A percentile compares a stretch with the other conserved stretches of the same genome.
These are phyloP conservation scores for Carcina quercana DNA, from an alignment of 2,888 invertebrate genomes.

Conservation along the genomic window DNA sequence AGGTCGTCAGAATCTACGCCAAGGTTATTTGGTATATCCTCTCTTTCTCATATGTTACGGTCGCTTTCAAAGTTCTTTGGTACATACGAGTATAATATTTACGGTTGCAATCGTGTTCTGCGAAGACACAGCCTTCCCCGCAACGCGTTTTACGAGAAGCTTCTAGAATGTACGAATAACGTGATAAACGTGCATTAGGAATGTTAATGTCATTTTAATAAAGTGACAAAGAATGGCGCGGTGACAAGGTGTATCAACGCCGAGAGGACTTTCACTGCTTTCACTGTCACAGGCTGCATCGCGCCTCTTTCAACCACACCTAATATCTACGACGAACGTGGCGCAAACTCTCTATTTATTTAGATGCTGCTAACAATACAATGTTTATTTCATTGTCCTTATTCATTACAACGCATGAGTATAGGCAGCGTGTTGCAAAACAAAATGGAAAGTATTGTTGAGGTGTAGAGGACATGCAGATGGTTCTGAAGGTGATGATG, in stretches of 20 bases:
- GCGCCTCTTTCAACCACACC: conserved; percentile 42
- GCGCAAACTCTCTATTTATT: conserved; percentile 64
- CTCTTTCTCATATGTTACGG: too few species aligned
- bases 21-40: too few species aligned
- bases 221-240: conserved; percentile 36
- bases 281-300: conserved; percentile 52
- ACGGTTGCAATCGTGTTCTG: too few species aligned
- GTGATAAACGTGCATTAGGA: conserved; percentile 6
- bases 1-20: too few species aligned
- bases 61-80: too few species aligned
- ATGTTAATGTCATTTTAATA: conserved; percentile 27
- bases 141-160: too few species aligned
- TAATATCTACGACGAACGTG: conserved; percentile 31
- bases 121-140: too few species aligned
- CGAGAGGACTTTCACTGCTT: conserved; percentile 65
- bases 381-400: conserved; percentile 58
- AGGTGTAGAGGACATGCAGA: conserved; percentile 42
- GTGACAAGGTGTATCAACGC: conserved; percentile 24
- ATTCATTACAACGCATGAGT: conserved; percentile 41
- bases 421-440: conserved; percentile 54
- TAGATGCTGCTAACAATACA: conserved; percentile 53
- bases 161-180: neutral
- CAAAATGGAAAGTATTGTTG: conserved; percentile 61
- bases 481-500: conserved; percentile 51
- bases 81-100: too few species aligned